Base-by-base conservation (phyloP, 2,113 vertebrate genomes). In the Brachionichthys hirsutus region DNA sequence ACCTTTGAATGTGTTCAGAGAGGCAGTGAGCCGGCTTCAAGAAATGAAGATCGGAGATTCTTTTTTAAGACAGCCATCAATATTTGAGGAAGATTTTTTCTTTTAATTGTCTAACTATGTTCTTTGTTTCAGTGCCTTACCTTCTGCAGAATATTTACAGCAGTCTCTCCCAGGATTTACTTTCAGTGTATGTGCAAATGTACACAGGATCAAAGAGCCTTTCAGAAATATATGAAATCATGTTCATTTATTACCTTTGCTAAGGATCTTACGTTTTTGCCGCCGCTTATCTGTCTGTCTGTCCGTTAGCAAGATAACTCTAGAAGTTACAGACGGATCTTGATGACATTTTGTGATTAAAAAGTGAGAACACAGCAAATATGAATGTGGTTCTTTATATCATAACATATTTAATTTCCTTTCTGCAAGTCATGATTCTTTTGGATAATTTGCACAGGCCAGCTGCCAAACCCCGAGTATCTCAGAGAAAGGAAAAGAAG, bases 1-100 rank as follows among this genome's bases (percentile, higher is more conserved):
- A 80, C 68, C 64, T 67, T 77, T 71, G 53, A 77, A 67, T 20
- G 43, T 10, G 36, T 48, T 65, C 56, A 43, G 44, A 69, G 46
- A 73, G 13, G 52, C 40, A 43, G 60, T 34, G 19, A 4, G 20
- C 34, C 50, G 52, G 38, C 53, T 74, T 78, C 48, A 74, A 70
- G 70, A 40, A 45, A 24, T n/a, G 34, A 66, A 51, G 40, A 66
- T 62, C 45, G 43, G 51, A 19, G 12, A 38, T 64, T 54, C 45
- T 62, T 61, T 30, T 8, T 49, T 38, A 46, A 66, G 57, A 58
- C 73, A 59, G 53, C 30, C 20, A 35, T 73, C 73, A 62, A 38
- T 62, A 47, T 59, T 4, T 69, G 47, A 72, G 54, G 40, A 24
- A 45, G 22, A 43, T 9, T 38, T 38, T 38, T 10, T 38, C 40